Evolutionary conservation across 1,140 invertebrate species (phyloP).

Genomic region (Helicoverpa zea): DNA sequence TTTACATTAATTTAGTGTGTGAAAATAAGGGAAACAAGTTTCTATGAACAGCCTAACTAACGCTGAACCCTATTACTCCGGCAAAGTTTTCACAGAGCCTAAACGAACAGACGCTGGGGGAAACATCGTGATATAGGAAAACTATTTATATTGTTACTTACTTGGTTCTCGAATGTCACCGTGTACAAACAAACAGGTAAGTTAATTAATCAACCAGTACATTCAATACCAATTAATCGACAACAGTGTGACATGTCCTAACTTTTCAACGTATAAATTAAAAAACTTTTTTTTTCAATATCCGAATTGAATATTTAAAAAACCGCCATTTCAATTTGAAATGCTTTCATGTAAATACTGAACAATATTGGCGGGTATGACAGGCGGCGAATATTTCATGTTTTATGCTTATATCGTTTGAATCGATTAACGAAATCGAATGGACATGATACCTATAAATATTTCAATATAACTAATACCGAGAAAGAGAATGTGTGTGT

Average conservation of each 20-base stretch:
- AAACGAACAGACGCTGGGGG: too few relatives aligned
- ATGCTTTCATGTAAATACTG: slow-evolving; percentile 17
- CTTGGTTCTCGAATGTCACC: too few relatives aligned
- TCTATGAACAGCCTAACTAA: too few relatives aligned
- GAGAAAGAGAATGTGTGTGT: neutral
- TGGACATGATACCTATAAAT: neutral
- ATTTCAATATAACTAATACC: too few relatives aligned
- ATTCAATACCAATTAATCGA: neutral
- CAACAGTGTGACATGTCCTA: slow-evolving; percentile 13
- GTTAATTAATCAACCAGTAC: neutral
- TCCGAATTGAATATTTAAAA: slow-evolving; percentile 28
- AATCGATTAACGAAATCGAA: neutral
- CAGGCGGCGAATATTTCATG: slow-evolving; percentile 9
- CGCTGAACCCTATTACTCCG: too few relatives aligned
- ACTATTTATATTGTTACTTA: too few relatives aligned
- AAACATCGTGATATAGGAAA: too few relatives aligned
- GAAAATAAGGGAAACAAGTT: neutral
- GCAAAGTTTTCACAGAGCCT: too few relatives aligned
- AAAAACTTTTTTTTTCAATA: slow-evolving; percentile 26
- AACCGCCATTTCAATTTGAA: slow-evolving; percentile 6
- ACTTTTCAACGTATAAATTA: slow-evolving; percentile 5
- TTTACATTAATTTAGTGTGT: neutral
- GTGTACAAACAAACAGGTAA: neutral
- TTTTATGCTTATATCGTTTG: slow-evolving; percentile 10
- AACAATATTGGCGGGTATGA: neutral